A percentile compares a stretch with the other conserved stretches of the same genome.
phyloP scores from a whole-genome alignment of 1,140 invertebrate species.

The Idris sp. region DNA sequence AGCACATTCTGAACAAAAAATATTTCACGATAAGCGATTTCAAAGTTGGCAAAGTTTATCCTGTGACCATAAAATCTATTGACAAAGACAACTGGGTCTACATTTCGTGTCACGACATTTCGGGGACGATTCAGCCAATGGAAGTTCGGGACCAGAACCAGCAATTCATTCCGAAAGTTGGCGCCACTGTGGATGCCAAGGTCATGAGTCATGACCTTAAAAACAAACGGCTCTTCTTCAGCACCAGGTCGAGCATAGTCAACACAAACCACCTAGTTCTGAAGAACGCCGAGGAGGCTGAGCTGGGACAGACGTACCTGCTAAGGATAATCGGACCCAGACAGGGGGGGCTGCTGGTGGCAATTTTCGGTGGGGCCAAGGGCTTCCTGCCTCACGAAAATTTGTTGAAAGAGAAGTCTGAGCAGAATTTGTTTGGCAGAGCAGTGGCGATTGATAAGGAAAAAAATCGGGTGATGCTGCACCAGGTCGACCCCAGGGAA shows the following conservation, averaged over 20 bases:
- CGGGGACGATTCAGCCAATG: conserved; percentile 69
- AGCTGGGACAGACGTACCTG: conserved; percentile 77
- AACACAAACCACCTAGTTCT: conserved; percentile 77
- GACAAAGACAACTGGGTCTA: conserved; percentile 63
- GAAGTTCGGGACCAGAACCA: conserved; percentile 65
- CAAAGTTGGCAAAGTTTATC: conserved; percentile 77
- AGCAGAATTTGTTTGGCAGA: no score
- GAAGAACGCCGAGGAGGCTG: conserved; percentile 73
- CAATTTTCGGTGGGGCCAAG: conserved; percentile 81
- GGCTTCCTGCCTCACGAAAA: conserved; percentile 78
- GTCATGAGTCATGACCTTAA: conserved; percentile 71
- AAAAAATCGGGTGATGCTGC: no score
- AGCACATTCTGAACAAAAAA: conserved; percentile 77
- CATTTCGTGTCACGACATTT: conserved; percentile 69
- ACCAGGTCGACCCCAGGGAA: no score
- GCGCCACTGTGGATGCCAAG: conserved; percentile 77
- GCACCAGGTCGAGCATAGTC: conserved; percentile 49
- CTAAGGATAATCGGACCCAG: conserved; percentile 79
- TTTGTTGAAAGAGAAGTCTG: neutral
- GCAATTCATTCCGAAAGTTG: conserved; percentile 72
- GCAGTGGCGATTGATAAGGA: no score
- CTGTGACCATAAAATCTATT: conserved; percentile 74
- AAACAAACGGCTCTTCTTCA: conserved; percentile 21
- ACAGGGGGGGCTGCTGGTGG: conserved; percentile 78
- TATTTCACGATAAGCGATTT: conserved; percentile 78